Evolutionary conservation across 2,797 vertebrate genomes (phyloP), one percentile per base, ranked within the genome.

Genomic region (Anguilla obscura): DNA sequence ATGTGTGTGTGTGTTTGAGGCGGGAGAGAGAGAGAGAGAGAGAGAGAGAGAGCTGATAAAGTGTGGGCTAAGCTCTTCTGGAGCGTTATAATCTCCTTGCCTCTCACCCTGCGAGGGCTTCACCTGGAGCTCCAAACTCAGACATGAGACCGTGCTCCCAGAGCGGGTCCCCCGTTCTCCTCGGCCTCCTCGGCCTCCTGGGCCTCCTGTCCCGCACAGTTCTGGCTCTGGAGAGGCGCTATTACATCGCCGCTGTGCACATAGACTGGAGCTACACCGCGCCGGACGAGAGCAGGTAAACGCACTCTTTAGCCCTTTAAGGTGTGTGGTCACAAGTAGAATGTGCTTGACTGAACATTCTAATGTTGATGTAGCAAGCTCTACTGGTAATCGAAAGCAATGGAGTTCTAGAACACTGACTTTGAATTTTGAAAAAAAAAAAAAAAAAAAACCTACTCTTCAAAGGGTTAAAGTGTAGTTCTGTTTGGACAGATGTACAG

Each of bases 241-340:
- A 96, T 84, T 96, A 96, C 86, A 94, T 97, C 0, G 96, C 96
- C 69, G 96, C 96, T 36, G 95, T 95, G 9, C 94, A 95, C 88
- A 94, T 95, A 60, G 89, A 96, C 90, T 97, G 96, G 96, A 93
- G 93, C 88, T 97, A 97, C 91, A 91, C 88, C 71, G 89, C 89
- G 86, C 90, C 92, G 89, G 92, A 89, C 30, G 30, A 92, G 45
- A 24, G 91, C 66, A 89, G 95, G 96, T 96, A 93, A 48, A 90
- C 88, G 18, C 0, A 88, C 85, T 21, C 48, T 45, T 21, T 24
- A 6, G 5, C 58, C 58, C 16, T 63, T 63, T 63, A 1, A 63
- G 16, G 21, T 63, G 58, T 63, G 18, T 5, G 58, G 58, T 21
- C 58, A 63, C 16, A 63, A 24, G 3, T 5, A 40, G 36, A 40